phyloP scores from a whole-genome alignment of 2,797 vertebrate species.

The Hapalemur alaotrensis region DNA sequence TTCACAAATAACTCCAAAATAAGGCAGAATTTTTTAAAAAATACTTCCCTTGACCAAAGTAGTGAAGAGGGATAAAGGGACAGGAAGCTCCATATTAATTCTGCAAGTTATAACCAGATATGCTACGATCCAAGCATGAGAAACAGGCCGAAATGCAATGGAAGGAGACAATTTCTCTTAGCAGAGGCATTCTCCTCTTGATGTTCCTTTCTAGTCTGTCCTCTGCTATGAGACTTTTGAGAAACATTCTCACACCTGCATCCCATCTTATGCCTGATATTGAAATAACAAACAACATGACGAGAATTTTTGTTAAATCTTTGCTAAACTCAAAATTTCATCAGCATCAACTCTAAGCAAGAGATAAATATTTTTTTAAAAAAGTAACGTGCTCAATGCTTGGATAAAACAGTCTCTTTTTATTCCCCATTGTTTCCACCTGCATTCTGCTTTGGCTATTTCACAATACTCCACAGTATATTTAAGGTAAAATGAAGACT shows the following conservation, averaged over 20 bases:
- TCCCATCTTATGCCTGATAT: slow-evolving; percentile 72
- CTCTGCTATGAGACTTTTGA: slow-evolving; percentile 46
- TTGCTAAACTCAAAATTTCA: slow-evolving; percentile 62
- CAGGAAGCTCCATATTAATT: slow-evolving; percentile 76
- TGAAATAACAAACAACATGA: slow-evolving; percentile 71
- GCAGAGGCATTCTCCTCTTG: slow-evolving; percentile 59
- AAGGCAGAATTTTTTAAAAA: slow-evolving; percentile 48
- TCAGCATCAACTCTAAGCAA: slow-evolving; percentile 47
- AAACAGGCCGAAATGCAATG: slow-evolving; percentile 56
- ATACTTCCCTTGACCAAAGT: slow-evolving; percentile 78
- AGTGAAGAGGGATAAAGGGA: slow-evolving; percentile 65
- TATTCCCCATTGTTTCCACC: neutral
- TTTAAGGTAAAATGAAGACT: neutral
- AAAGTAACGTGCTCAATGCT: neutral
- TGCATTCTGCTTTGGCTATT: neutral
- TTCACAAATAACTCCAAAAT: slow-evolving; percentile 77
- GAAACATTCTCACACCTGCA: slow-evolving; percentile 71
- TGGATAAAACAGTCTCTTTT: neutral
- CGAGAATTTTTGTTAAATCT: slow-evolving; percentile 78
- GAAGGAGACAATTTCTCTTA: slow-evolving; percentile 77
- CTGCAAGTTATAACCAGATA: slow-evolving; percentile 75
- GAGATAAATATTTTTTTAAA: slow-evolving; percentile 8
- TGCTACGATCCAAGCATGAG: slow-evolving; percentile 65
- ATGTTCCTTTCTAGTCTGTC: slow-evolving; percentile 68
- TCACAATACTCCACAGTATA: neutral